phyloP scores from a whole-genome alignment of 2,888 invertebrate genomes.

The Flexamia atlantica region DNA sequence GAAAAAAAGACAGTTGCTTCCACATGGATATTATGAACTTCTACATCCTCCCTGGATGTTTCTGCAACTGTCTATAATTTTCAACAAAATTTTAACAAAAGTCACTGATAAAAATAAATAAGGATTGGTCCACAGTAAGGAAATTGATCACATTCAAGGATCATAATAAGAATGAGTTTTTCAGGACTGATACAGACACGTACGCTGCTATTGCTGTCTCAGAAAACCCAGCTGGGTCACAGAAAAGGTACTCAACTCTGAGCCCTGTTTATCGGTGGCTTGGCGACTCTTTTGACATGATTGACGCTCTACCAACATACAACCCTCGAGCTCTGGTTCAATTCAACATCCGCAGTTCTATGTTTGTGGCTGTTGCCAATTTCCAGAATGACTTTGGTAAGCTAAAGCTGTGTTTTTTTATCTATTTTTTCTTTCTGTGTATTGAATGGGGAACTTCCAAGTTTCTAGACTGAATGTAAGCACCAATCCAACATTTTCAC shows the following conservation, averaged over 20 bases:
- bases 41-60: too few relatives aligned
- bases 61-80: too few relatives aligned
- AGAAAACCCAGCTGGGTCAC: conserved; percentile 27
- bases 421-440: too few relatives aligned
- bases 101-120: too few relatives aligned
- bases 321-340: conserved; percentile 68
- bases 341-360: conserved; percentile 68
- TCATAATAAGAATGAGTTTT: neutral
- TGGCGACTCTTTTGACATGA: conserved; percentile 70
- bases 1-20: too few relatives aligned
- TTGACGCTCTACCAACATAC: conserved; percentile 67
- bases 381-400: conserved; percentile 69
- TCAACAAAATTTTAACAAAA: too few relatives aligned
- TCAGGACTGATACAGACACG: conserved; percentile 8
- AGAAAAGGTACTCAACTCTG: conserved; percentile 16
- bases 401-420: neutral
- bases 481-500: too few relatives aligned
- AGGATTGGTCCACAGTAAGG: too few relatives aligned
- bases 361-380: conserved; percentile 70
- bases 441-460: too few relatives aligned
- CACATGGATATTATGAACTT: too few relatives aligned
- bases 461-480: too few relatives aligned
- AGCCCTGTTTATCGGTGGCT: conserved; percentile 69
- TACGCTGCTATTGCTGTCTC: conserved; percentile 36
- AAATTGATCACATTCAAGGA: neutral